Percentiles rank a stretch among this genome's conserved stretches.
These are phyloP conservation scores for Acromyrmex echinatior DNA, from an alignment of 1,140 invertebrate genomes.

Conservation along the genomic window DNA sequence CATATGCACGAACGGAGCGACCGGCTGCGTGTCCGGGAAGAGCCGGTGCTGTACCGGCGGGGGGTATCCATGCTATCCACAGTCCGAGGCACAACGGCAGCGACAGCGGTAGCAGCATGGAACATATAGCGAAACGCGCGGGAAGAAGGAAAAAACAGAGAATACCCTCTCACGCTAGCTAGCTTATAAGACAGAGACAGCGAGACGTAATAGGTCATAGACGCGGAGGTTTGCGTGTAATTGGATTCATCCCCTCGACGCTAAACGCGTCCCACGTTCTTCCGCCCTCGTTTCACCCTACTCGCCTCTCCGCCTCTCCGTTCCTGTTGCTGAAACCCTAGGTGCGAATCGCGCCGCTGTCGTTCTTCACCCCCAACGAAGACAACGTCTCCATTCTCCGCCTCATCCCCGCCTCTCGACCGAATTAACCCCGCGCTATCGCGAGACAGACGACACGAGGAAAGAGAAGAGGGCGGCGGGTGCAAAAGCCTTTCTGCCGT, in stretches of 20 bases:
- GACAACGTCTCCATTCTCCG: conserved; percentile 67
- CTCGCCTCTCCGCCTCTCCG: conserved; percentile 9
- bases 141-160: conserved; percentile 16
- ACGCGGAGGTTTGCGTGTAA: conserved; percentile 83
- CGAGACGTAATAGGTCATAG: conserved; percentile 82
- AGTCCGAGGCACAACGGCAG: conserved; percentile 22
- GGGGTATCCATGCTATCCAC: background rate
- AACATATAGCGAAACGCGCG: conserved; percentile 17
- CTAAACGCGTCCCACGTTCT: conserved; percentile 64
- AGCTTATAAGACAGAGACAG: conserved; percentile 59
- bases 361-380: conserved; percentile 36
- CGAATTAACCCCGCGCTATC: conserved; percentile 76
- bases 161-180: conserved; percentile 4
- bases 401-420: conserved; percentile 73
- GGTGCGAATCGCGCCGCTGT: conserved; percentile 54
- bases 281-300: conserved; percentile 50
- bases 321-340: conserved; percentile 48
- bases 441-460: conserved; percentile 70
- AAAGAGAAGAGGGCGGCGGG: background rate
- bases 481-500: conserved; percentile 55
- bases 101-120: background rate
- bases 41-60: conserved; percentile 9
- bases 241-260: conserved; percentile 82
- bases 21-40: conserved; percentile 36
- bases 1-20: conserved; percentile 63